Evolutionary conservation across 2,113 vertebrate genomes (phyloP).

Genomic region (Parus major): DNA sequence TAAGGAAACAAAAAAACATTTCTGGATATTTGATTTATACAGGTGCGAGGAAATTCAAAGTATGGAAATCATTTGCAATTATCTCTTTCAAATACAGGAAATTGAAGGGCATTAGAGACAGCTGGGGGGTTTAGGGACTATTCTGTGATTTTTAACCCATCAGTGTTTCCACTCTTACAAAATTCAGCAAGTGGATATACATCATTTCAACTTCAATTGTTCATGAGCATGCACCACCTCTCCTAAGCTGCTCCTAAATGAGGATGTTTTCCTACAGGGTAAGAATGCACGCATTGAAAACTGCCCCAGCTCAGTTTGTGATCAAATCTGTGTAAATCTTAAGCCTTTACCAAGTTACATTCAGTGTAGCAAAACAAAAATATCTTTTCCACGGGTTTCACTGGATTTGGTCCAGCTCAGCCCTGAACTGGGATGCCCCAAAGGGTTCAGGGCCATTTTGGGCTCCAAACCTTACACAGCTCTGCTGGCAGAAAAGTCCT

Average conservation of each 20-base stretch:
- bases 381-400: not conserved
- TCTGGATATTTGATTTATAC: not conserved
- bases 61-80: not conserved
- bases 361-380: not conserved
- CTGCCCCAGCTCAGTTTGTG: not conserved
- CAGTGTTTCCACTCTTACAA: not conserved
- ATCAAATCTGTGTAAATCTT: not conserved
- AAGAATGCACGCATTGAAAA: not conserved
- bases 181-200: not conserved
- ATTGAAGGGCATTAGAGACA: not conserved
- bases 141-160: not conserved
- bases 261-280: not conserved
- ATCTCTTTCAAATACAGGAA: not conserved
- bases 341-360: not conserved
- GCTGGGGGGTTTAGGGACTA: not conserved
- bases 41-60: not conserved
- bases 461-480: not conserved
- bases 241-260: not conserved
- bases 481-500: not conserved
- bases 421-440: not conserved
- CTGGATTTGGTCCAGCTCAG: not conserved
- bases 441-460: not conserved
- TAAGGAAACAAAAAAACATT: not conserved
- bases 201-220: not conserved
- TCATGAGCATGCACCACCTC: accelerated